Percentiles rank a stretch among this genome's conserved stretches.
Conservation (phyloP, 2,113 vertebrate genomes). For the Mellivora capensis region DNA sequence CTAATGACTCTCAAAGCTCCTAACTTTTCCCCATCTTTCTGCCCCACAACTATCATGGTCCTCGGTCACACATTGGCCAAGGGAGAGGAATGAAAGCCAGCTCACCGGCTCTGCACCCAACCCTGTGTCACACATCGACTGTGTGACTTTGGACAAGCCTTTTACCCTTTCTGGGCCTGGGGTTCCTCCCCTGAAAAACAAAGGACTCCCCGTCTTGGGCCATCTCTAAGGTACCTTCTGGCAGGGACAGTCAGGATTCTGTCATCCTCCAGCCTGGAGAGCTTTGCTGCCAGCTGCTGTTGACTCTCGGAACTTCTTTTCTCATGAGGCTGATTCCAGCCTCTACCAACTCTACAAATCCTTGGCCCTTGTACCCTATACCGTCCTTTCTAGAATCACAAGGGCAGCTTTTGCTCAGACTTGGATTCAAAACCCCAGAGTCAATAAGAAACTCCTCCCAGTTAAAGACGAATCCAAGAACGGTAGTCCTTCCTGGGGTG, state of each 20-base stretch:
- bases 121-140: background rate
- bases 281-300: slow-evolving; percentile 61
- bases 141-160: background rate
- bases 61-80: background rate
- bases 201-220: background rate
- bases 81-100: background rate
- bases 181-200: slow-evolving; percentile 33
- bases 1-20: background rate
- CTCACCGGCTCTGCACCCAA: background rate
- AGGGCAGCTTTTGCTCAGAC: background rate
- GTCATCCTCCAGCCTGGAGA: background rate
- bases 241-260: background rate
- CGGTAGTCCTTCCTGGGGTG: background rate
- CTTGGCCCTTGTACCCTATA: background rate
- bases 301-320: slow-evolving; percentile 49
- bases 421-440: background rate
- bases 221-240: background rate
- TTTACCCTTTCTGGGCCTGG: background rate
- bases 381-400: background rate
- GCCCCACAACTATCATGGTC: background rate
- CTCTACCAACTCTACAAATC: background rate
- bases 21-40: background rate
- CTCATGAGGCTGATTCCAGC: background rate
- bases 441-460: background rate
- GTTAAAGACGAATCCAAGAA: background rate